Conservation (phyloP, 92 coral and sea anemone genomes). For the Porites divaricata region DNA sequence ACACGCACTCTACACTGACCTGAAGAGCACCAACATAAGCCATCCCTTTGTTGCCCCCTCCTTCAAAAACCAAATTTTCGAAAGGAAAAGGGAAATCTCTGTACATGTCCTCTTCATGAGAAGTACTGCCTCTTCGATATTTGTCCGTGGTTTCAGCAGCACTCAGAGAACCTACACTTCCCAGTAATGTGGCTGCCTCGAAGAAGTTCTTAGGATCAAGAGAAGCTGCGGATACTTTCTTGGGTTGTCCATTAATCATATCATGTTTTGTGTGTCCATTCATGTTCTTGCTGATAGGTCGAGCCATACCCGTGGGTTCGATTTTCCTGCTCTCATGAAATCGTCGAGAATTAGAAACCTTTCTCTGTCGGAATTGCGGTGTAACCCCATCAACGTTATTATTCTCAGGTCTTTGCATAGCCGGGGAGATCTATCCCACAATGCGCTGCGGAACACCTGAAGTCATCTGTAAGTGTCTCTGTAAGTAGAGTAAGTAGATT, state of each 20-base stretch:
- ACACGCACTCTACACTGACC: constrained; percentile 51
- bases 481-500: constrained; percentile 16
- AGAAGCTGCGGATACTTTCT: constrained; percentile 44
- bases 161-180: constrained; percentile 83
- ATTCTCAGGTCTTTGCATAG: constrained; percentile 55
- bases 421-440: constrained; percentile 45
- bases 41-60: constrained; percentile 99
- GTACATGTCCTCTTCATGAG: constrained; percentile 70
- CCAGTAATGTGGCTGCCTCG: constrained; percentile 79
- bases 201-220: constrained; percentile 69
- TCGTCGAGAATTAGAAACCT: constrained; percentile 11
- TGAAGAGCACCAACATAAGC: constrained; percentile 98
- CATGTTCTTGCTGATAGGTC: constrained; percentile 14
- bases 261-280: constrained; percentile 29
- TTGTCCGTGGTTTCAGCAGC: constrained; percentile 80
- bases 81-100: constrained; percentile 73
- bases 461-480: constrained; percentile 32
- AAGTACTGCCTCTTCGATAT: constrained; percentile 44
- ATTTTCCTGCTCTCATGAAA: constrained; percentile 40
- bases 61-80: constrained; percentile 96
- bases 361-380: constrained; percentile 3
- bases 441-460: constrained; percentile 30
- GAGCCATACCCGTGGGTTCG: constrained; percentile 34
- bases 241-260: constrained; percentile 27
- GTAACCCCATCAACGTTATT: constrained; percentile 73